Conservation (phyloP, 2,888 invertebrate species). For the Ophioninae sp. region DNA sequence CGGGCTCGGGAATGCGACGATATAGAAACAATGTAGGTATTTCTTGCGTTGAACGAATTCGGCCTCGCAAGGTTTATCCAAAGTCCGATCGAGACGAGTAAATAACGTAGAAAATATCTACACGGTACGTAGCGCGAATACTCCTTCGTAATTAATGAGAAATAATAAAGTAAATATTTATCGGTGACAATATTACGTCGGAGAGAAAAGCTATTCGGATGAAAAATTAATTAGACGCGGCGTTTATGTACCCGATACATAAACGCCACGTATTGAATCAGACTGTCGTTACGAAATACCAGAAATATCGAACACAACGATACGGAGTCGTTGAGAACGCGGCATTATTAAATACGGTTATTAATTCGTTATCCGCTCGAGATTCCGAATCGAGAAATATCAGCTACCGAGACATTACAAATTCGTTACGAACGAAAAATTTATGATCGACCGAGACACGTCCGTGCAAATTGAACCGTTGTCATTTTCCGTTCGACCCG, state of each 20-base stretch:
- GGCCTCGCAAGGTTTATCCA: not conserved
- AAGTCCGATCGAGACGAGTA: not conserved
- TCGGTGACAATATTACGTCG: slow-evolving; percentile 3
- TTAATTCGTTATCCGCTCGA: not conserved
- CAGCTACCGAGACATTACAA: not conserved
- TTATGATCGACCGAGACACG: slow-evolving; percentile 1
- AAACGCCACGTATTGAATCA: slow-evolving; percentile 15
- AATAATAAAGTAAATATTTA: slow-evolving; percentile 10
- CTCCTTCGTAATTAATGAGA: not conserved
- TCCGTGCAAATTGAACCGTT: not conserved
- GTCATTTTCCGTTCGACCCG: not conserved
- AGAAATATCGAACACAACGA: slow-evolving; percentile 27
- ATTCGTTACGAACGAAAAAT: slow-evolving; percentile 11
- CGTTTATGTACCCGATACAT: slow-evolving; percentile 8
- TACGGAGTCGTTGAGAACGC: slow-evolving; percentile 21
- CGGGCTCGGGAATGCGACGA: not conserved
- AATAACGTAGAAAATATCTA: not conserved
- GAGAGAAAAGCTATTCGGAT: not conserved
- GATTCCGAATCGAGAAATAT: not conserved
- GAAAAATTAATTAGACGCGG: slow-evolving; percentile 17
- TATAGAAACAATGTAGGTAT: not conserved
- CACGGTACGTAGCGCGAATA: not conserved
- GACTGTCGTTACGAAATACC: slow-evolving; percentile 26
- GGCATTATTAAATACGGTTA: not conserved
- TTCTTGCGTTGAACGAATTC: not conserved